phyloP scores from a whole-genome alignment of 2,797 vertebrate genomes.

The Thalassophryne amazonica region DNA sequence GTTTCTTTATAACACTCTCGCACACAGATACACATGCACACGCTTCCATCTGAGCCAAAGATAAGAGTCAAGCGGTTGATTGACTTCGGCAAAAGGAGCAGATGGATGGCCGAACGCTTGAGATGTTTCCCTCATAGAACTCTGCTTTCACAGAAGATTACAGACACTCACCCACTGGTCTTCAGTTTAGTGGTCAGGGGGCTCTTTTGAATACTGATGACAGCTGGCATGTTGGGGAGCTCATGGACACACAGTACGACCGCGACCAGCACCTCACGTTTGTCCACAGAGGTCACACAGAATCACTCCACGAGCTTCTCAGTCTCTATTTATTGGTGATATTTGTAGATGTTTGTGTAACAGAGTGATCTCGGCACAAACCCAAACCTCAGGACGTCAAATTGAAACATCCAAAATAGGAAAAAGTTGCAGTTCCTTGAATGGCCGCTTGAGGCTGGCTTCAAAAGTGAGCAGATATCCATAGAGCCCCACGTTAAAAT shows the following conservation, averaged over 20 bases:
- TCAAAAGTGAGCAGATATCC: too few relatives aligned
- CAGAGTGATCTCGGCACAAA: too few relatives aligned
- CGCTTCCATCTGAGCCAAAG: conserved; percentile 41
- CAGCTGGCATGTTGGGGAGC: neutral
- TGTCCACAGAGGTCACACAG: too few relatives aligned
- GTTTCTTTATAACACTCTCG: conserved; percentile 3
- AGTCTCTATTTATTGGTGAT: too few relatives aligned
- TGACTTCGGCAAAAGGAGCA: conserved; percentile 63
- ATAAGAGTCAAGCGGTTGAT: conserved; percentile 63
- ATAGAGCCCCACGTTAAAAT: too few relatives aligned
- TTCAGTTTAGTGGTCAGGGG: conserved; percentile 45
- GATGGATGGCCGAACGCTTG: conserved; percentile 58
- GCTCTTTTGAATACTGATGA: conserved; percentile 46
- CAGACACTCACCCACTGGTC: conserved; percentile 47
- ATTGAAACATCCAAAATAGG: too few relatives aligned
- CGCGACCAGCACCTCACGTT: too few relatives aligned
- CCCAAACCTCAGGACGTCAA: too few relatives aligned
- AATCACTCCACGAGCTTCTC: too few relatives aligned
- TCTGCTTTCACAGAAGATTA: conserved; percentile 66
- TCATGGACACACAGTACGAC: neutral
- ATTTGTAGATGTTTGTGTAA: too few relatives aligned
- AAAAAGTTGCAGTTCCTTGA: too few relatives aligned
- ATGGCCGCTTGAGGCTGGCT: too few relatives aligned
- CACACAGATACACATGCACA: neutral
- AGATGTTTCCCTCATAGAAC: conserved; percentile 61